Percentiles rank a stretch among this genome's conserved stretches.
Evolutionary conservation across 35 echinoderm and acorn worm species (phyloP).

Genomic region (Ophiothrix spiculata): DNA sequence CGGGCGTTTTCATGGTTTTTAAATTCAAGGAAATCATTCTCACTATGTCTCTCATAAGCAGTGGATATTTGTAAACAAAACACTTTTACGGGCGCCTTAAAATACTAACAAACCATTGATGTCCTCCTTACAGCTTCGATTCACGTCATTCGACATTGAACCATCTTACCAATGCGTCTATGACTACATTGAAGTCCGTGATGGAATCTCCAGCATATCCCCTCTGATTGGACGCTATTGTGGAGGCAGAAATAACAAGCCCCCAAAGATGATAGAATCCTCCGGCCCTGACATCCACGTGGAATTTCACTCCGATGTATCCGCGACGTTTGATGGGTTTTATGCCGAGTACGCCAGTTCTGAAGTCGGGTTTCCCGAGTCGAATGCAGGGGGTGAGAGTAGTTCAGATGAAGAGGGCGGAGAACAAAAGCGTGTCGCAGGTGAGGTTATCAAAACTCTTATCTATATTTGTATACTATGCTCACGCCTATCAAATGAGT

Average conservation of each 20-base stretch:
- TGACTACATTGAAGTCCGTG: conserved; percentile 76
- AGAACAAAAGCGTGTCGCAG: too few relatives aligned
- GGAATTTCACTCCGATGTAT: conserved; percentile 68
- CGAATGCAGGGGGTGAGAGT: too few relatives aligned
- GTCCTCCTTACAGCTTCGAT: conserved; percentile 57
- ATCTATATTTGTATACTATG: too few relatives aligned
- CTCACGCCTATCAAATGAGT: too few relatives aligned
- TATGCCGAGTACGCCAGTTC: conserved; percentile 71
- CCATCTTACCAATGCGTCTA: conserved; percentile 63
- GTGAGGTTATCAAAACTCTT: too few relatives aligned
- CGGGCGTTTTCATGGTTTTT: too few relatives aligned
- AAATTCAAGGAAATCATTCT: too few relatives aligned
- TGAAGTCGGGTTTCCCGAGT: conserved; percentile 49
- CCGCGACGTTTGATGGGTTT: conserved; percentile 63
- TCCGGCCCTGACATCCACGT: conserved; percentile 46
- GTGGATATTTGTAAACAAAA: too few relatives aligned
- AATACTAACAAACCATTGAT: too few relatives aligned
- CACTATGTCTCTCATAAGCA: too few relatives aligned
- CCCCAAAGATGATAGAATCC: conserved; percentile 50
- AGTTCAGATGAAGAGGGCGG: too few relatives aligned
- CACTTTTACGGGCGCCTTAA: too few relatives aligned
- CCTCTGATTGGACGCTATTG: conserved; percentile 65
- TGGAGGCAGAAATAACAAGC: conserved; percentile 36
- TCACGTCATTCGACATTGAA: conserved; percentile 83
- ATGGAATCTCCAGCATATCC: conserved; percentile 32